Evolutionary conservation across 2,797 vertebrate species (phyloP).

Genomic region (Amphiprion clarkii): DNA sequence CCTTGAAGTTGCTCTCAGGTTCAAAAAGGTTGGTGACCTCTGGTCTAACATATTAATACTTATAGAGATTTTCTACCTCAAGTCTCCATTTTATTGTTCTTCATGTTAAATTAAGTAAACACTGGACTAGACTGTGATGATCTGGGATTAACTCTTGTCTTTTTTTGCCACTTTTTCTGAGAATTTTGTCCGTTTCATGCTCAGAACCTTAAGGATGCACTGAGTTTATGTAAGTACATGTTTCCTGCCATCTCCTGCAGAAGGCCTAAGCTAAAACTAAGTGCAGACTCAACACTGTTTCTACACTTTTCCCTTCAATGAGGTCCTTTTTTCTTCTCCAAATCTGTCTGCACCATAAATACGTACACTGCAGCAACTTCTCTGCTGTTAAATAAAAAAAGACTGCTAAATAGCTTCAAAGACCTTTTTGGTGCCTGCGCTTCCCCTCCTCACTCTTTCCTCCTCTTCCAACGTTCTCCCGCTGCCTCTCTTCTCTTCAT

Average conservation of each 20-base stretch:
- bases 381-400: slow-evolving; percentile 39
- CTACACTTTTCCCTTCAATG: slow-evolving; percentile 18
- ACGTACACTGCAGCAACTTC: slow-evolving; percentile 19
- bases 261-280: slow-evolving; percentile 14
- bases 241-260: slow-evolving; percentile 23
- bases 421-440: slow-evolving; percentile 13
- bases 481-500: slow-evolving; percentile 59
- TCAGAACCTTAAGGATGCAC: no score
- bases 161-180: background rate
- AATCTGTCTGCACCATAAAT: slow-evolving; percentile 18
- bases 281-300: slow-evolving; percentile 30
- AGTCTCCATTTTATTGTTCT: background rate
- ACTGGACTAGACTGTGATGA: no score
- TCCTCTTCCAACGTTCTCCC: slow-evolving; percentile 39
- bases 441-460: slow-evolving; percentile 12
- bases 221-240: slow-evolving; percentile 30
- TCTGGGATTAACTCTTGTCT: no score
- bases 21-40: no score
- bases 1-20: no score
- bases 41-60: background rate
- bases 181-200: no score
- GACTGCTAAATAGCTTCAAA: slow-evolving; percentile 52
- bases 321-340: slow-evolving; percentile 24
- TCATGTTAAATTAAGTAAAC: background rate
- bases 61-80: background rate